These are phyloP conservation scores for Amphiprion percula DNA, from an alignment of 2,113 vertebrate species.

Conservation along the genomic window DNA sequence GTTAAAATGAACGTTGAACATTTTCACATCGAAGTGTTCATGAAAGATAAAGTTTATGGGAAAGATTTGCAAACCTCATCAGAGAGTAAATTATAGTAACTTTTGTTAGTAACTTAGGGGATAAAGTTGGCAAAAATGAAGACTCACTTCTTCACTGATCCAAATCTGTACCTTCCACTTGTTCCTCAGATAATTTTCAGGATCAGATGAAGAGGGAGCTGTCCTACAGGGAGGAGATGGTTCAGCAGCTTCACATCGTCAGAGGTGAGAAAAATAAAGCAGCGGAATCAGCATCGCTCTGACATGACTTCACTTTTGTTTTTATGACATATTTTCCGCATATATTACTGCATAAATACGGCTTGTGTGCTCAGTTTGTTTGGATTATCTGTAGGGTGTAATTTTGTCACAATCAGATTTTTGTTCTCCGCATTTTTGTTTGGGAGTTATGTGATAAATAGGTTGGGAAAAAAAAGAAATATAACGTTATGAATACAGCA, in stretches of 20 bases:
- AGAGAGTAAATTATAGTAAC: too few species aligned
- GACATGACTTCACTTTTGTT: too few species aligned
- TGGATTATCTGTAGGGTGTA: too few species aligned
- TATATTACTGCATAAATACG: too few species aligned
- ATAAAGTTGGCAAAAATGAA: background rate
- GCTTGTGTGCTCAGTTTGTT: too few species aligned
- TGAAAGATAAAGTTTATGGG: background rate
- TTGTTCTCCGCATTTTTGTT: too few species aligned
- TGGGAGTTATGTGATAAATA: too few species aligned
- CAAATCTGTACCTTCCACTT: slow-evolving; percentile 11
- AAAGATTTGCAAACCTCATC: too few species aligned
- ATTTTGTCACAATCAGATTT: too few species aligned
- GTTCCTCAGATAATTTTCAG: slow-evolving; percentile 95
- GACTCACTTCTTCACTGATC: slow-evolving; percentile 3
- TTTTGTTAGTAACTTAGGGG: background rate
- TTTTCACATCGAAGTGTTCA: background rate
- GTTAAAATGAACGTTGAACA: background rate
- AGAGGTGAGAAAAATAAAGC: slow-evolving; percentile 88
- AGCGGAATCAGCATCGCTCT: background rate
- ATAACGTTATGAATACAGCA: too few species aligned
- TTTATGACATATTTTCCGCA: too few species aligned
- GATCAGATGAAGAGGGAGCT: slow-evolving; percentile 99
- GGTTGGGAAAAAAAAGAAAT: too few species aligned
- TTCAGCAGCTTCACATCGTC: slow-evolving; percentile 98
- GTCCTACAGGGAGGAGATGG: slow-evolving; percentile 97